Conservation (phyloP, 2,888 invertebrate genomes). For the Ferdinandea cuprea region DNA sequence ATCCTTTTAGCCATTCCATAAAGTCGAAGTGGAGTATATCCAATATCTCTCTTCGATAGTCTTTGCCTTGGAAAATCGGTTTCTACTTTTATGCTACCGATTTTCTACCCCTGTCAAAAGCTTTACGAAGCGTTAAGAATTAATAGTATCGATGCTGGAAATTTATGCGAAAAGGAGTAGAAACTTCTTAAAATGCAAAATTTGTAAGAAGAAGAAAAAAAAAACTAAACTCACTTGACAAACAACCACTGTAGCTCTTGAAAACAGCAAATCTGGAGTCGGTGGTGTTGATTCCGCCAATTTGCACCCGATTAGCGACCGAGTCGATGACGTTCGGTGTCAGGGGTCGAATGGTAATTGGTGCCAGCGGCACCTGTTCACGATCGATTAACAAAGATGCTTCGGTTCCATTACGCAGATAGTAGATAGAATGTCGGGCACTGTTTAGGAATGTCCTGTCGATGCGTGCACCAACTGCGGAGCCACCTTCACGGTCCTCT, state of each 20-base stretch:
- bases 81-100: slow-evolving; percentile 12
- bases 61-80: neutral
- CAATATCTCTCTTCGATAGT: slow-evolving; percentile 60
- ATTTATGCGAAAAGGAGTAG: slow-evolving; percentile 76
- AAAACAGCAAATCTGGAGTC: slow-evolving; percentile 92
- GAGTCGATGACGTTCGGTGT: slow-evolving; percentile 86
- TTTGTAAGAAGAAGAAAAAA: neutral
- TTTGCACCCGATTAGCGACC: slow-evolving; percentile 92
- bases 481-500: slow-evolving; percentile 90
- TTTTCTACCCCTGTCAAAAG: slow-evolving; percentile 76
- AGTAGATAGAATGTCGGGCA: slow-evolving; percentile 89
- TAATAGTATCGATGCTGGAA: slow-evolving; percentile 76
- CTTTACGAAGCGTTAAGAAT: slow-evolving; percentile 78
- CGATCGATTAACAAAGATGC: slow-evolving; percentile 90
- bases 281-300: slow-evolving; percentile 93
- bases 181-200: slow-evolving; percentile 30
- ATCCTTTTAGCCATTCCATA: slow-evolving; percentile 45
- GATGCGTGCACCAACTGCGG: slow-evolving; percentile 88
- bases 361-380: slow-evolving; percentile 88
- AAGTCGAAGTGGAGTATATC: slow-evolving; percentile 31
- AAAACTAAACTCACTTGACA: slow-evolving; percentile 89
- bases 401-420: slow-evolving; percentile 88
- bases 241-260: slow-evolving; percentile 94
- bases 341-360: slow-evolving; percentile 87
- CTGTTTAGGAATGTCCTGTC: slow-evolving; percentile 92